A percentile compares a stretch with the other conserved stretches of the same genome.
Evolutionary conservation across 1,140 invertebrate genomes (phyloP).

Genomic region (Ceratina australensis): DNA sequence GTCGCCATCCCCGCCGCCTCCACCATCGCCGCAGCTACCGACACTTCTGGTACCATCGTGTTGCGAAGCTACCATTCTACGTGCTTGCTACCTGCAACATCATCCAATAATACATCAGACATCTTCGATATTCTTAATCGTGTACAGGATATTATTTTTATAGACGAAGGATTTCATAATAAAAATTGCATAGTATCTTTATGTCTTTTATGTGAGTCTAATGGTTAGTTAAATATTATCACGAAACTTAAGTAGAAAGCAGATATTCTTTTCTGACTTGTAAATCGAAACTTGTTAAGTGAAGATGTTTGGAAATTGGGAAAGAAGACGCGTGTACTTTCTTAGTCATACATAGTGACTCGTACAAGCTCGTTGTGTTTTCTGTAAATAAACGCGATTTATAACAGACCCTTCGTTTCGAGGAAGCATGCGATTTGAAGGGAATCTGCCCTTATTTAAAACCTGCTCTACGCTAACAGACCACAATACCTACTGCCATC

Average conservation of each 20-base stretch:
- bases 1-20: slow-evolving; percentile 46
- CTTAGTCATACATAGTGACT: too few species aligned
- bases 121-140: neutral
- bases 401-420: slow-evolving; percentile 41
- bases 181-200: too few species aligned
- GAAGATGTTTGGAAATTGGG: too few species aligned
- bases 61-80: slow-evolving; percentile 75
- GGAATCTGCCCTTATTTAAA: slow-evolving; percentile 27
- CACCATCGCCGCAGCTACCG: slow-evolving; percentile 50
- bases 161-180: too few species aligned
- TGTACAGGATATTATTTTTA: too few species aligned
- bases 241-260: too few species aligned
- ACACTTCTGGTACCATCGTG: slow-evolving; percentile 75
- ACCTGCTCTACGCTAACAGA: too few species aligned
- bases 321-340: too few species aligned
- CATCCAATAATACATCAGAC: neutral
- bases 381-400: slow-evolving; percentile 9
- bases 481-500: too few species aligned
- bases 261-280: too few species aligned
- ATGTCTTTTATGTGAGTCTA: neutral
- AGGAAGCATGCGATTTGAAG: slow-evolving; percentile 25
- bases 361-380: too few species aligned
- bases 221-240: neutral
- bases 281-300: too few species aligned
- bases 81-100: slow-evolving; percentile 72